Percentiles rank a stretch among this genome's conserved stretches.
These are phyloP conservation scores for Gavialis gangeticus DNA, from an alignment of 2,113 vertebrate species.

Conservation along the genomic window DNA sequence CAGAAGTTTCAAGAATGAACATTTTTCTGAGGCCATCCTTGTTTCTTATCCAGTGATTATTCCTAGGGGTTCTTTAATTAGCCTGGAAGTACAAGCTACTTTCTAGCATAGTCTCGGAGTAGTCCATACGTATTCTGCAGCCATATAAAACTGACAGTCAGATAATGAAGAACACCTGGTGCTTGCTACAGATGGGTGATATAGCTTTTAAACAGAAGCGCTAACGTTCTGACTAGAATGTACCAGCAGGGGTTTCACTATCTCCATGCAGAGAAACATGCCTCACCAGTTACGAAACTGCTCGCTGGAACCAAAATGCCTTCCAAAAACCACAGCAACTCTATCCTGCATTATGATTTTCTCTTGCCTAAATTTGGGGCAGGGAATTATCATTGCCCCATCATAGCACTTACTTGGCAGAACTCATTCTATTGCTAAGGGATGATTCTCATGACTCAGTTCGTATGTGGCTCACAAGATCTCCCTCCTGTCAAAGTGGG, in stretches of 20 bases:
- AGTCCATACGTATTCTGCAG: not conserved
- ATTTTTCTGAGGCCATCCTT: not conserved
- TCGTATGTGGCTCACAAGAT: not conserved
- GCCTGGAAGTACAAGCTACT: not conserved
- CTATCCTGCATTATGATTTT: not conserved
- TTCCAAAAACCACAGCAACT: not conserved
- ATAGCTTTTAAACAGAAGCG: not conserved
- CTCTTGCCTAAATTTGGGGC: fast-evolving
- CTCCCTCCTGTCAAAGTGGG: not conserved
- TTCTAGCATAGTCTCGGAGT: not conserved
- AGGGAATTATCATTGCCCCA: not conserved
- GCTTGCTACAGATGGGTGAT: not conserved
- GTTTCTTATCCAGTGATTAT: fast-evolving
- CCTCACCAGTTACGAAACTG: not conserved
- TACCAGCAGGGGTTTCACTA: not conserved
- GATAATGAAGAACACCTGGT: not conserved
- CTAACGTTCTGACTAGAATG: not conserved
- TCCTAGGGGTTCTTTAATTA: not conserved
- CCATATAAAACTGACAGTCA: not conserved
- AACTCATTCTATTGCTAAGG: not conserved
- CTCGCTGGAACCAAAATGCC: fast-evolving
- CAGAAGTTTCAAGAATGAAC: not conserved
- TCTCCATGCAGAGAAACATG: not conserved
- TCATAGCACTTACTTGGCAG: not conserved
- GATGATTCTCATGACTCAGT: not conserved